A percentile compares a stretch with the other conserved stretches of the same genome.
phyloP scores from a whole-genome alignment of 2,113 vertebrate species.

The Centropristis striata region DNA sequence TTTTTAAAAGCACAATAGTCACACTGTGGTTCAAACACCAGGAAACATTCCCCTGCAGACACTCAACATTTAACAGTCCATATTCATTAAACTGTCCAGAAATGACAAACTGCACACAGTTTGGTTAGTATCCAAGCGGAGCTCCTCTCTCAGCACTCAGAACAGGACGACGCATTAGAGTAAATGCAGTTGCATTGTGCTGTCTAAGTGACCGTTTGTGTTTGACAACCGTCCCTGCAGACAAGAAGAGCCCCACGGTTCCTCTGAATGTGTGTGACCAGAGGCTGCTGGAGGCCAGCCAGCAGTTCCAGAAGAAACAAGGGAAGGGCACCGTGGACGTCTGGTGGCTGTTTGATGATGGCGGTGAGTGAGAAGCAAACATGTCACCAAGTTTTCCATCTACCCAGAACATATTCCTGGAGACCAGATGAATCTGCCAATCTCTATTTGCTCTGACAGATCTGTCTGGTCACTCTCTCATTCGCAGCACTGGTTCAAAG shows the following conservation, averaged over 20 bases:
- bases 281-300: slow-evolving; percentile 94
- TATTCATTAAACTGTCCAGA: neutral
- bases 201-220: slow-evolving; percentile 23
- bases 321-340: slow-evolving; percentile 98
- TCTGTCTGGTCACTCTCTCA: too few relatives aligned
- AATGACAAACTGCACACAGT: neutral
- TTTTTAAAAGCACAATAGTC: neutral
- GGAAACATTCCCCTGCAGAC: neutral
- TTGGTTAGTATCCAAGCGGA: neutral
- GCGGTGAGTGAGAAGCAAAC: slow-evolving; percentile 85
- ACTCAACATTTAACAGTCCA: neutral
- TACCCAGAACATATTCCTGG: too few relatives aligned
- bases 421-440: too few relatives aligned
- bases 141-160: neutral
- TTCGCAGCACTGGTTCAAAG: too few relatives aligned
- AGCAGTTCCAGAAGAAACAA: slow-evolving; percentile 96
- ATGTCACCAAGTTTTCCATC: too few relatives aligned
- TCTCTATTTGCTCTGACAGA: too few relatives aligned
- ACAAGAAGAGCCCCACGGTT: slow-evolving; percentile 86
- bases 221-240: slow-evolving; percentile 69
- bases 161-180: neutral
- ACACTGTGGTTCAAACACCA: neutral
- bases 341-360: slow-evolving; percentile 99
- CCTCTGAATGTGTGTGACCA: slow-evolving; percentile 92
- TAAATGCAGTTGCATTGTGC: neutral